Evolutionary conservation across 2,888 invertebrate species (phyloP).

Genomic region (Clostera curtula): DNA sequence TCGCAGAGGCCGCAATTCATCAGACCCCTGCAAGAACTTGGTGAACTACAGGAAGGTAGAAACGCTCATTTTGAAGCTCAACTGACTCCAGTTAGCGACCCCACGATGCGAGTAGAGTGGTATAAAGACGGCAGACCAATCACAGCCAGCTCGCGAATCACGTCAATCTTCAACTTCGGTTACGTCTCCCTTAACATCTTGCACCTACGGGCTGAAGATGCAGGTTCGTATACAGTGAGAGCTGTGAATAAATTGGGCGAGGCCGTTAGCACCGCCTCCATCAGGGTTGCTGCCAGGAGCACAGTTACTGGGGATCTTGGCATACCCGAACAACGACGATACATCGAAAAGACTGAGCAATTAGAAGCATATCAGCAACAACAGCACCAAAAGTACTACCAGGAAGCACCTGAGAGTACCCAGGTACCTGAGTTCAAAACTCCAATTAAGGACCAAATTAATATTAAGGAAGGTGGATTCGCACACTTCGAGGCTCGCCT

Average conservation of each 20-base stretch:
- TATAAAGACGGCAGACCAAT: slow-evolving; percentile 95
- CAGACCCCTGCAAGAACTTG: slow-evolving; percentile 88
- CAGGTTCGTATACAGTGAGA: slow-evolving; percentile 93
- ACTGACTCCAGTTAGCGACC: slow-evolving; percentile 92
- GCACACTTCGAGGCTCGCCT: slow-evolving; percentile 97
- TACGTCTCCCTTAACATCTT: slow-evolving; percentile 98
- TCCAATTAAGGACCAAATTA: slow-evolving; percentile 90
- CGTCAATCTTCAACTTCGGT: slow-evolving; percentile 98
- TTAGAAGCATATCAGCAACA: slow-evolving; percentile 91
- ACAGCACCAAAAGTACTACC: slow-evolving; percentile 85
- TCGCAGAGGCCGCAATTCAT: slow-evolving; percentile 91
- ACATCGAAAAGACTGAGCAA: slow-evolving; percentile 93
- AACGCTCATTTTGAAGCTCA: slow-evolving; percentile 96
- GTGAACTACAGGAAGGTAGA: slow-evolving; percentile 91
- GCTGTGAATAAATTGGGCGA: slow-evolving; percentile 94
- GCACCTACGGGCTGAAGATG: slow-evolving; percentile 99
- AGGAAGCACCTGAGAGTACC: slow-evolving; percentile 86
- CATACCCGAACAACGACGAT: slow-evolving; percentile 91
- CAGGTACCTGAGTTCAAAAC: slow-evolving; percentile 91
- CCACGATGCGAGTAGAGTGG: slow-evolving; percentile 96
- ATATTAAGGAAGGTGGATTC: slow-evolving; percentile 92
- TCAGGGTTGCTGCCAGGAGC: slow-evolving; percentile 84
- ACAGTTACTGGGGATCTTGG: slow-evolving; percentile 91
- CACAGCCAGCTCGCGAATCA: slow-evolving; percentile 97
- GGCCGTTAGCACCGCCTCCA: slow-evolving; percentile 87